Conservation (phyloP, 2,888 invertebrate species). For the Ceriagrion tenellum region DNA sequence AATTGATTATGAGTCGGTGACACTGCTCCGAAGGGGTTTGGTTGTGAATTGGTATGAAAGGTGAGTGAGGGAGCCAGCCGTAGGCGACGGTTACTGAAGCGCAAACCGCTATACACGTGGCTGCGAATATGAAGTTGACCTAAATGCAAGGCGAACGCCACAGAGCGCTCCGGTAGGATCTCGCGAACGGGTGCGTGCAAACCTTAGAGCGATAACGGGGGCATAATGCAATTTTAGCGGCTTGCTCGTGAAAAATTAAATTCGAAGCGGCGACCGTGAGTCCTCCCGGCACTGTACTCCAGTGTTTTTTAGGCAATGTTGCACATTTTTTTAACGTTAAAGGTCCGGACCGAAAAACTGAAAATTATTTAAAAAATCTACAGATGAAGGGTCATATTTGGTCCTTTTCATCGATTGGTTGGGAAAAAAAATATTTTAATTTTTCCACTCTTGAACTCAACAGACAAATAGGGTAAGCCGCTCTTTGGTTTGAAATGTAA, state of each 20-base stretch:
- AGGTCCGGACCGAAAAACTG: no score
- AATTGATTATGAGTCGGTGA: no score
- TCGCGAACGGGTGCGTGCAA: not conserved
- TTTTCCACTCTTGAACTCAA: no score
- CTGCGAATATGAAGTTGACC: constrained; percentile 16
- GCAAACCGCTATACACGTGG: not conserved
- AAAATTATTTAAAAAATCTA: no score
- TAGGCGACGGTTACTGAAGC: not conserved
- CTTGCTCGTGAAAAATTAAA: not conserved
- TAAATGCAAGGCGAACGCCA: not conserved
- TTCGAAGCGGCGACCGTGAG: not conserved
- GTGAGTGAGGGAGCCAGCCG: not conserved
- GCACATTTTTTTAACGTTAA: no score
- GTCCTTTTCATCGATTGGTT: no score
- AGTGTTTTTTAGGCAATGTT: not conserved
- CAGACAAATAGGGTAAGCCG: no score
- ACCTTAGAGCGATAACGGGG: not conserved
- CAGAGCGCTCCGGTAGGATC: not conserved
- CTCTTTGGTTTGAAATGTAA: no score
- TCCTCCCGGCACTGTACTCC: not conserved
- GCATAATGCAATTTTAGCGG: not conserved
- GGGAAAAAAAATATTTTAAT: no score
- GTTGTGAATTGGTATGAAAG: not conserved
- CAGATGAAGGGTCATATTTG: no score
- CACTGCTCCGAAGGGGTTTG: no score